Percentiles rank a stretch among this genome's conserved stretches.
Evolutionary conservation across 2,888 invertebrate genomes (phyloP).

Genomic region (Nysson spinosus): DNA sequence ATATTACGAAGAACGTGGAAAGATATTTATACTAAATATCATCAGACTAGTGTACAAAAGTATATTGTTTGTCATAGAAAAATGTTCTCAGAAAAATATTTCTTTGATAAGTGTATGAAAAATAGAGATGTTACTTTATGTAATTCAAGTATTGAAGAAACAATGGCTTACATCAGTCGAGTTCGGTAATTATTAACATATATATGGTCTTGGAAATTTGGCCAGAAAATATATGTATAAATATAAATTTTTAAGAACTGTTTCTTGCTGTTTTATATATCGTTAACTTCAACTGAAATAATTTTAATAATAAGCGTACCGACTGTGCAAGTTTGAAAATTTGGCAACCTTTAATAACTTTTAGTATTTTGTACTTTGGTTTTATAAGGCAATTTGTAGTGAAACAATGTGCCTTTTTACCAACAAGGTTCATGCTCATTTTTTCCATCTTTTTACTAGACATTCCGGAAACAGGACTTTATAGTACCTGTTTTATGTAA

Average conservation of each 20-base stretch:
- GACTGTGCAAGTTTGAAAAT: conserved; percentile 31
- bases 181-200: background rate
- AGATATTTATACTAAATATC: background rate
- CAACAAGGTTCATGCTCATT: conserved; percentile 7
- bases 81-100: conserved; percentile 13
- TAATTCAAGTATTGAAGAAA: background rate
- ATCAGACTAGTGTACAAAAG: conserved; percentile 8
- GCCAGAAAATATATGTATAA: conserved; percentile 24
- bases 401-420: conserved; percentile 1
- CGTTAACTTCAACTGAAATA: conserved; percentile 9
- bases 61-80: conserved; percentile 11
- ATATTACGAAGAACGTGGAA: conserved; percentile 1
- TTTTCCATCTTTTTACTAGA: too few relatives aligned
- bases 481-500: too few relatives aligned
- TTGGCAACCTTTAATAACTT: conserved; percentile 55
- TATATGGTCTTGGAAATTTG: too few relatives aligned
- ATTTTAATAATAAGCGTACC: conserved; percentile 49
- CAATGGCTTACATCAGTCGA: background rate
- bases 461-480: too few relatives aligned
- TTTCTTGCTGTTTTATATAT: background rate
- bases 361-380: conserved; percentile 48
- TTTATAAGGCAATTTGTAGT: conserved; percentile 36
- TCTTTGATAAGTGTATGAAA: conserved; percentile 1
- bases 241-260: conserved; percentile 14
- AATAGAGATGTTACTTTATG: background rate